A percentile compares a stretch with the other conserved stretches of the same genome.
Conservation (phyloP, 2,797 vertebrate species). For the Ctenosaura bakeri region DNA sequence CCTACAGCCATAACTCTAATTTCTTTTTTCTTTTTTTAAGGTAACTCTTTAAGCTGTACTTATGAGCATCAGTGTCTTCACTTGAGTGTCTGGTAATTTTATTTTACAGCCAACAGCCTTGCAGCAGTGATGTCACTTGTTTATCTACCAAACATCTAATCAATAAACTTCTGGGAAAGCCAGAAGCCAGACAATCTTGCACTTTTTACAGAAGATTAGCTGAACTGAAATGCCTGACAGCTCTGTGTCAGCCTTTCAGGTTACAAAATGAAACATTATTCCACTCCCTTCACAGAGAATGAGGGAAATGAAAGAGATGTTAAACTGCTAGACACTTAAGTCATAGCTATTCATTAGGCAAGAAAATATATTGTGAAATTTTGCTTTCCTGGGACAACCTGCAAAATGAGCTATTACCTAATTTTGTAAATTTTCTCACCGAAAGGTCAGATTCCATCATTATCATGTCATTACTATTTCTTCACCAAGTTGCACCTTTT, state of each 20-base stretch:
- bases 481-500: background rate
- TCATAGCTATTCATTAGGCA: slow-evolving; percentile 62
- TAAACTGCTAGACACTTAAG: slow-evolving; percentile 57
- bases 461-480: slow-evolving; percentile 15
- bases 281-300: slow-evolving; percentile 54
- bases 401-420: slow-evolving; percentile 40
- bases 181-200: slow-evolving; percentile 6
- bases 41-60: background rate
- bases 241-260: slow-evolving; percentile 63
- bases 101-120: background rate
- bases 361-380: slow-evolving; percentile 50
- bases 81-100: slow-evolving; percentile 13
- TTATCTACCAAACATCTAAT: slow-evolving; percentile 51
- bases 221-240: slow-evolving; percentile 62
- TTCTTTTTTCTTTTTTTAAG: no score
- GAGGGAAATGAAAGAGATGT: slow-evolving; percentile 61
- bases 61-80: background rate
- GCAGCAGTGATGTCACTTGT: slow-evolving; percentile 46
- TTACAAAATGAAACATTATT: slow-evolving; percentile 54
- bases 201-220: slow-evolving; percentile 53
- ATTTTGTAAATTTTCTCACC: background rate
- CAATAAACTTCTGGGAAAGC: slow-evolving; percentile 49
- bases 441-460: slow-evolving; percentile 32
- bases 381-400: slow-evolving; percentile 32
- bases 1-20: background rate